Evolutionary conservation across 1,140 invertebrate genomes (phyloP).

Genomic region (Phymastichus coffea): DNA sequence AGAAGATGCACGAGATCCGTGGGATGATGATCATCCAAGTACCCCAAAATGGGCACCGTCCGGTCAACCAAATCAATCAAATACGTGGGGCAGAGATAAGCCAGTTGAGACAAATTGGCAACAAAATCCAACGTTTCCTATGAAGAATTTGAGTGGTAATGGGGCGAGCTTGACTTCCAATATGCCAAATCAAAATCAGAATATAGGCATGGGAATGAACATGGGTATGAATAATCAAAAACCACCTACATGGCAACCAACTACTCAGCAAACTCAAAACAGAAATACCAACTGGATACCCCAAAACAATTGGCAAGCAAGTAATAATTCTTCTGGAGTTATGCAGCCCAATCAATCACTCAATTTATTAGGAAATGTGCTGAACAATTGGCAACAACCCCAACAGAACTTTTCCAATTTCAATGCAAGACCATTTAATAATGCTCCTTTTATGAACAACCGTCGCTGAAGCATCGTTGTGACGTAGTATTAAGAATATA

Average conservation of each 20-base stretch:
- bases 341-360: no score
- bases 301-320: slow-evolving; percentile 16
- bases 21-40: slow-evolving; percentile 40
- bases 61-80: neutral
- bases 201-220: slow-evolving; percentile 9
- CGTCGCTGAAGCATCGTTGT: slow-evolving; percentile 23
- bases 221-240: slow-evolving; percentile 17
- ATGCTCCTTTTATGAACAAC: slow-evolving; percentile 21
- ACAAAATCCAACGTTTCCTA: slow-evolving; percentile 7
- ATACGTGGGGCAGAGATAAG: slow-evolving; percentile 25
- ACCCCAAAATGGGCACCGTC: neutral
- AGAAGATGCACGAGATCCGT: slow-evolving; percentile 53
- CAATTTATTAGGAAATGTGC: neutral
- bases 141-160: slow-evolving; percentile 9
- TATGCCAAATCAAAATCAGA: neutral
- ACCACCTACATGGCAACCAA: slow-evolving; percentile 12
- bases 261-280: slow-evolving; percentile 8
- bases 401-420: slow-evolving; percentile 23
- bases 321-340: neutral
- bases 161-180: neutral
- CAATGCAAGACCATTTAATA: slow-evolving; percentile 11
- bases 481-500: no score
- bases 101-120: slow-evolving; percentile 4
- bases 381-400: slow-evolving; percentile 23
- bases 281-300: slow-evolving; percentile 22